Evolutionary conservation across 30 jellyfish, hydroid and myxozoan genomes (phyloP), one percentile per base, ranked within the genome.

Genomic region (Pelagia noctiluca): DNA sequence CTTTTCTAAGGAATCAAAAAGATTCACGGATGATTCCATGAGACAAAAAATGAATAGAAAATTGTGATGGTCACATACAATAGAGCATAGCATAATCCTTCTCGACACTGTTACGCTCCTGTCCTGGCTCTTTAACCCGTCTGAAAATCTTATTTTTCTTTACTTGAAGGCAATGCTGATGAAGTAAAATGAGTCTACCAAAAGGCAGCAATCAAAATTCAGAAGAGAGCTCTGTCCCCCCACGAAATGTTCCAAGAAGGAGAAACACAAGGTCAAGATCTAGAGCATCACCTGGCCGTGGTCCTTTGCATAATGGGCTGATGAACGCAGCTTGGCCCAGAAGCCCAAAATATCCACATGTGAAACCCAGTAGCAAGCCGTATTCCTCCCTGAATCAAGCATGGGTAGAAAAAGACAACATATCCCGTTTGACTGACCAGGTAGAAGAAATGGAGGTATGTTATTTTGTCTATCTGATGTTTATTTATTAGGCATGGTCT

Each of bases 251-350:
- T 22, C 53, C 35, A 10, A 79, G 77, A 10, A 82, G 73, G 42
- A 42, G 92, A 57, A 64, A 86, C 11, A 82, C 80, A 65, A 82
- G 67, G 48, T 68, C 92, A 19, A 82, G 86, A 60, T 85, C 85
- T 1, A 22, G 70, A n/a, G 92, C 92, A 1, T 82, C 92, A 0
- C 92, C 92, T 1, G 92, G 92, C 22, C 52, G 92, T 68, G 92
- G 92, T 16, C 92, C 92, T 11, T 83, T 82, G 23, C 76, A 82
- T 69, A 82, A 53, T 82, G 92, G 92, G 30, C 50, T 89, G 50
- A 71, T 89, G 86, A 82, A 85, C 75, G 97, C 97, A 2, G 97
- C 97, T 34, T 90, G 97, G 97, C 97, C 97, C 2, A 90, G 85
- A 62, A 70, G 96, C 5, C 97, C 93, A 19, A 21, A 92, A 29